Conservation (phyloP, 2,797 vertebrate species). For the Onychomys torridus region DNA sequence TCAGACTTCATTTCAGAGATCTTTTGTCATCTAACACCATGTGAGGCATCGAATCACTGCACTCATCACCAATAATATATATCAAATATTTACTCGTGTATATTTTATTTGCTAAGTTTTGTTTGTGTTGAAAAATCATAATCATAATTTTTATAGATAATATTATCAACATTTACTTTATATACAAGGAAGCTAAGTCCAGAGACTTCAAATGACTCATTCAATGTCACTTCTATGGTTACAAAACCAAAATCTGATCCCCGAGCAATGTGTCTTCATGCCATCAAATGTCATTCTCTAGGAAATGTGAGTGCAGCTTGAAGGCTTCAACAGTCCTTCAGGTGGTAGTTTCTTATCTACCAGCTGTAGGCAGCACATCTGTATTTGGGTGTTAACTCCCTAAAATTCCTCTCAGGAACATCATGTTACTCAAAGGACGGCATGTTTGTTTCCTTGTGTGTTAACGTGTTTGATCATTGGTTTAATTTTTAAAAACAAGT, state of each 20-base stretch:
- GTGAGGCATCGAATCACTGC: background rate
- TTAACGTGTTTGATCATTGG: background rate
- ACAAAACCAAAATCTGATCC: conserved; percentile 35
- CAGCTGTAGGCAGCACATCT: background rate
- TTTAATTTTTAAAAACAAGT: background rate
- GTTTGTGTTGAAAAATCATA: background rate
- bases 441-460: background rate
- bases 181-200: conserved; percentile 2
- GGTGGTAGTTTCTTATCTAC: background rate
- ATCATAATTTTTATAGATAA: background rate
- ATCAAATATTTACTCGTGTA: background rate
- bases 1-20: background rate
- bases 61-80: background rate
- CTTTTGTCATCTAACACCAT: background rate
- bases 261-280: background rate
- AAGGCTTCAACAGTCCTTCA: background rate
- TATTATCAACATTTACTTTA: background rate
- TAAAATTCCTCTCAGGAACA: conserved; percentile 15
- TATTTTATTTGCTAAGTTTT: background rate
- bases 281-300: background rate
- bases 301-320: background rate
- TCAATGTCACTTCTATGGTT: conserved; percentile 16
- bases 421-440: background rate
- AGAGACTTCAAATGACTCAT: conserved; percentile 43
- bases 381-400: conserved; percentile 33